A percentile compares a stretch with the other conserved stretches of the same genome.
Conservation (phyloP, 2,113 vertebrate genomes). For the Ictidomys tridecemlineatus region DNA sequence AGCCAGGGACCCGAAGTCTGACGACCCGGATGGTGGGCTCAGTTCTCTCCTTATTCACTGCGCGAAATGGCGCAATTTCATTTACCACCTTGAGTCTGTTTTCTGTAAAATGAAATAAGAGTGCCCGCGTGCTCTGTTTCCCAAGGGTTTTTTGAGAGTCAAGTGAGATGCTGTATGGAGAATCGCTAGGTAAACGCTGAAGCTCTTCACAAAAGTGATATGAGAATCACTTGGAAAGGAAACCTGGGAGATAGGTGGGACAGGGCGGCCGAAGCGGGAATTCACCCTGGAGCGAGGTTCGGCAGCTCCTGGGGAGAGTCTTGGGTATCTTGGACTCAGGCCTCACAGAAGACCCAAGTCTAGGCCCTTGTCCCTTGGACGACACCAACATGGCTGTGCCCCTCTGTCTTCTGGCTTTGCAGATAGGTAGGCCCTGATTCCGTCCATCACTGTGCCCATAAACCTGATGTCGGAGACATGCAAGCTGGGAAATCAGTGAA, state of each 20-base stretch:
- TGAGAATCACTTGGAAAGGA: neutral
- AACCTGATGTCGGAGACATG: neutral
- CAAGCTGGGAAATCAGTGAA: neutral
- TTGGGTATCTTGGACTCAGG: neutral
- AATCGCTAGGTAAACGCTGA: neutral
- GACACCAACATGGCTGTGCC: too few relatives aligned
- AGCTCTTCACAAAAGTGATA: neutral
- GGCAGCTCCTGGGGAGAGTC: neutral
- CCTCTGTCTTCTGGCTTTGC: neutral
- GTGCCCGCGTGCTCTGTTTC: neutral
- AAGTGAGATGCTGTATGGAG: neutral
- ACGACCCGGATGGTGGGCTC: neutral
- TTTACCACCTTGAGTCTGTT: too few relatives aligned
- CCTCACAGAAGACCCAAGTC: neutral
- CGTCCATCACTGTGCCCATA: neutral
- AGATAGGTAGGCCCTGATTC: neutral
- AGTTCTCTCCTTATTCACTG: fast-evolving
- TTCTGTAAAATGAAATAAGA: neutral
- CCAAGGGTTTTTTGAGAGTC: neutral
- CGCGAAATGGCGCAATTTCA: fast-evolving
- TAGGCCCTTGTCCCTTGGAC: neutral
- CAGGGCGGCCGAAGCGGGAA: neutral
- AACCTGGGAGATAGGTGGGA: neutral
- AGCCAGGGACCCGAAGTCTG: fast-evolving
- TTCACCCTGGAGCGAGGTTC: neutral